Percentiles rank a stretch among this genome's conserved stretches.
These are phyloP conservation scores for Fragum whitleyi DNA, from an alignment of 2,888 invertebrate species.

Conservation along the genomic window DNA sequence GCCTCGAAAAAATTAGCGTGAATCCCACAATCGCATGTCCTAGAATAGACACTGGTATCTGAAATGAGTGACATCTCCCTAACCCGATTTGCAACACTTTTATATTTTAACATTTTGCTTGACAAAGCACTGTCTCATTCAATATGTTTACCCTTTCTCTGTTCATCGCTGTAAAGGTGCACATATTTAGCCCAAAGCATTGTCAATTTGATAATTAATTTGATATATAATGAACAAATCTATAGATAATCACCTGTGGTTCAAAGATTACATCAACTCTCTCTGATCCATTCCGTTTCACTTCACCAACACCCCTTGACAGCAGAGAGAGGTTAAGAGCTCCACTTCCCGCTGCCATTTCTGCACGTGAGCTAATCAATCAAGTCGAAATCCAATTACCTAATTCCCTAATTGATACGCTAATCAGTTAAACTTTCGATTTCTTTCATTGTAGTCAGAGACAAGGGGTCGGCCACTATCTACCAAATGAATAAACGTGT, in stretches of 20 bases:
- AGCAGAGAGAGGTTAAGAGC: conserved; percentile 82
- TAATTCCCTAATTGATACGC: conserved; percentile 25
- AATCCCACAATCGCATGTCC: too few relatives aligned
- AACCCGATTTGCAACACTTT: too few relatives aligned
- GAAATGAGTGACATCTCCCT: too few relatives aligned
- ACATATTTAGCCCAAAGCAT: too few relatives aligned
- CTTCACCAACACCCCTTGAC: conserved; percentile 83
- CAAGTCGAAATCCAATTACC: neutral
- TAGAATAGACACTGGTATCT: too few relatives aligned
- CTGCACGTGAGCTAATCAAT: neutral
- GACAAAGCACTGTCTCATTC: too few relatives aligned
- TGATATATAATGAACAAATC: too few relatives aligned
- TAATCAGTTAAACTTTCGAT: conserved; percentile 8
- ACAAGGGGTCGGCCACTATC: conserved; percentile 7
- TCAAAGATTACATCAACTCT: conserved; percentile 83
- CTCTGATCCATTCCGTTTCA: conserved; percentile 82
- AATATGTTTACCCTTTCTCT: too few relatives aligned
- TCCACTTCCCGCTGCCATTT: conserved; percentile 73
- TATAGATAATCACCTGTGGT: conserved; percentile 83
- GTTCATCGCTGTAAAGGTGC: too few relatives aligned
- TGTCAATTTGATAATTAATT: too few relatives aligned
- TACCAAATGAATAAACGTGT: neutral
- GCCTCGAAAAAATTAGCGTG: too few relatives aligned
- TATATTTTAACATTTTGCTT: too few relatives aligned
- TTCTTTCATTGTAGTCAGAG: conserved; percentile 19